Conservation (phyloP, 2,888 invertebrate species). For the Panzeria rudis region DNA sequence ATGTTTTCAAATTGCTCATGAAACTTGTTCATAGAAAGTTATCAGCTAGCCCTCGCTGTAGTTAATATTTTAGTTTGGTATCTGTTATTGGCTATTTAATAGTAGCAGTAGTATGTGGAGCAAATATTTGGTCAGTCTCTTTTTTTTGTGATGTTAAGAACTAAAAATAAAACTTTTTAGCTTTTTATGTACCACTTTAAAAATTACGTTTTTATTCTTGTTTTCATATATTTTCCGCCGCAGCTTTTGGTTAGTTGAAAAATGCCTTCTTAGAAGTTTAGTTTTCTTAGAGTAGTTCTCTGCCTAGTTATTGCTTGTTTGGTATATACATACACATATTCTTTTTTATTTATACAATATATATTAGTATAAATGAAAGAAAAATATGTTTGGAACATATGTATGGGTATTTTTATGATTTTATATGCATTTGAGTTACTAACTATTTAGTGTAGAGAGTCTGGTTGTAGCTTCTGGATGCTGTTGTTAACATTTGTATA, state of each 20-base stretch:
- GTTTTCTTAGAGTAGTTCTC: conserved; percentile 20
- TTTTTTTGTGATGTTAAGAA: neutral
- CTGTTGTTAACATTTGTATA: conserved; percentile 58
- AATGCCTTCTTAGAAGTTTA: conserved; percentile 43
- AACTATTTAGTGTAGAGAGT: conserved; percentile 45
- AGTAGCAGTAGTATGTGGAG: conserved; percentile 19
- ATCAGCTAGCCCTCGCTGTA: neutral
- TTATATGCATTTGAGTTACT: conserved; percentile 43
- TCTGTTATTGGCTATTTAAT: conserved; percentile 26
- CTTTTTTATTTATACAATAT: neutral
- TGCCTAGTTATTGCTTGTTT: conserved; percentile 21
- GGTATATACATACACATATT: neutral
- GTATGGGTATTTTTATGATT: neutral
- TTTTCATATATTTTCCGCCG: conserved; percentile 17
- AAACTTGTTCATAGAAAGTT: neutral
- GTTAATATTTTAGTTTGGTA: conserved; percentile 9
- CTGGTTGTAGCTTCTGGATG: conserved; percentile 45
- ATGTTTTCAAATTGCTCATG: no score
- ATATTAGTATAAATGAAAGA: neutral
- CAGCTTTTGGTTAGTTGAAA: conserved; percentile 57
- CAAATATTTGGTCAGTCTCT: conserved; percentile 50
- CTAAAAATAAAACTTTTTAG: conserved; percentile 22
- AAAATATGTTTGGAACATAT: neutral
- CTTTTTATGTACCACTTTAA: conserved; percentile 45
- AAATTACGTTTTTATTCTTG: neutral